A percentile compares a stretch with the other conserved stretches of the same genome.
Evolutionary conservation across 2,888 invertebrate genomes (phyloP).

Genomic region (Sphinx pinastri): DNA sequence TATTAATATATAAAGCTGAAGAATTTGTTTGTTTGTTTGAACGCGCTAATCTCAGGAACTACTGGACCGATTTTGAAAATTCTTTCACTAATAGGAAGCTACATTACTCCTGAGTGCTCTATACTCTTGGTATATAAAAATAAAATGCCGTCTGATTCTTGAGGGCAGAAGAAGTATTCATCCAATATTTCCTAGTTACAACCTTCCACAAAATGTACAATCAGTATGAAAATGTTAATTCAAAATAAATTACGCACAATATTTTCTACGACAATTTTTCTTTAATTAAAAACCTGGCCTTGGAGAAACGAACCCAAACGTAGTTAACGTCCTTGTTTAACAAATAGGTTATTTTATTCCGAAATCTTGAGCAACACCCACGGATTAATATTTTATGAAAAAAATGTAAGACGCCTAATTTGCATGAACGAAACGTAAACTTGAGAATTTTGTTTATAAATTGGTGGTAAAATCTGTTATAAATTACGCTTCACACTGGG

Average conservation of each 20-base stretch:
- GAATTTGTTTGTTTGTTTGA: no score
- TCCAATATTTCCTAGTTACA: no score
- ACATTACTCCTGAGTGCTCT: no score
- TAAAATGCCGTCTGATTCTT: no score
- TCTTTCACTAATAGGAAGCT: no score
- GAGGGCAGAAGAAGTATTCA: no score
- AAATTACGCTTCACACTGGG: constrained; percentile 8
- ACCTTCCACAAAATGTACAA: not conserved
- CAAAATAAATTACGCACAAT: not conserved
- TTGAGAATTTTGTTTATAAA: constrained; percentile 18
- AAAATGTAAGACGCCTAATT: constrained; percentile 13
- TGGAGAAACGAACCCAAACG: not conserved
- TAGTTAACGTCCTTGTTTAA: constrained; percentile 7
- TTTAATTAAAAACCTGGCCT: not conserved
- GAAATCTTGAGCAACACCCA: constrained; percentile 13
- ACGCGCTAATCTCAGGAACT: no score
- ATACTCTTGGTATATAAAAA: no score
- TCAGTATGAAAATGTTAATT: not conserved
- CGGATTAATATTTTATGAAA: constrained; percentile 20
- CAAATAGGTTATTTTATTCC: constrained; percentile 12
- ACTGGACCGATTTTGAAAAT: no score
- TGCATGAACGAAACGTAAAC: constrained; percentile 21
- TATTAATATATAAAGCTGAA: no score
- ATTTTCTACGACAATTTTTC: not conserved
- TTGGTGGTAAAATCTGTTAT: constrained; percentile 15